Evolutionary conservation across 2,113 vertebrate genomes (phyloP).

Genomic region (Pseudonaja textilis): DNA sequence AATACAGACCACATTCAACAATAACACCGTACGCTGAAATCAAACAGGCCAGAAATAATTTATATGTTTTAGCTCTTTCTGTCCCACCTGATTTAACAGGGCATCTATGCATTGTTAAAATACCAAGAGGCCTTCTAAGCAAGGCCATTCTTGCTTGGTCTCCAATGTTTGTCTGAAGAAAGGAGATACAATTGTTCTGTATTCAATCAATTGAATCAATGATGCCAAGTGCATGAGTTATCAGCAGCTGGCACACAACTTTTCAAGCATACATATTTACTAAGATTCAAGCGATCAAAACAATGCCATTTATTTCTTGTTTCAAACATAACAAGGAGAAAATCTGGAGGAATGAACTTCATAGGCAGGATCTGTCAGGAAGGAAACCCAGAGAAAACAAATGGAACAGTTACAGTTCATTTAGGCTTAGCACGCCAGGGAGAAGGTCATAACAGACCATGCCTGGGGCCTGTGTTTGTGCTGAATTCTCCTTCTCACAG

Average conservation of each 20-base stretch:
- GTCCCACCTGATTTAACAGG: constrained; percentile 24
- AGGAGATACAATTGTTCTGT: constrained; percentile 17
- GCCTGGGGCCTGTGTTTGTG: not conserved
- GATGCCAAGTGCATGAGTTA: constrained; percentile 13
- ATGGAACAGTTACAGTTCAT: not conserved
- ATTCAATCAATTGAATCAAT: constrained; percentile 1
- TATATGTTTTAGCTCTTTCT: constrained; percentile 15
- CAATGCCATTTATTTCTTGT: not conserved
- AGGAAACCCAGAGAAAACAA: not conserved
- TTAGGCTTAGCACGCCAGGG: not conserved
- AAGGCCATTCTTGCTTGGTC: constrained; percentile 13
- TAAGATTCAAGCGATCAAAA: not conserved
- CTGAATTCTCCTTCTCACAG: not conserved
- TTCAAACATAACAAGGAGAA: not conserved
- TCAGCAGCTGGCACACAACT: not conserved
- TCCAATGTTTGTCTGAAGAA: not conserved
- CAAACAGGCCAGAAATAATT: constrained; percentile 30
- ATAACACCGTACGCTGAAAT: constrained; percentile 10
- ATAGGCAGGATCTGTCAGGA: not conserved
- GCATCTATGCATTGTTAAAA: constrained; percentile 28
- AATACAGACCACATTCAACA: constrained; percentile 24
- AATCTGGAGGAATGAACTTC: not conserved
- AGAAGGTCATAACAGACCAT: not conserved
- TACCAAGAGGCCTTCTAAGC: constrained; percentile 4
- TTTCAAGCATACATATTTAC: not conserved